Evolutionary conservation across 2,888 invertebrate species (phyloP), one percentile per base, ranked within the genome.

Genomic region (Chirona hameri): DNA sequence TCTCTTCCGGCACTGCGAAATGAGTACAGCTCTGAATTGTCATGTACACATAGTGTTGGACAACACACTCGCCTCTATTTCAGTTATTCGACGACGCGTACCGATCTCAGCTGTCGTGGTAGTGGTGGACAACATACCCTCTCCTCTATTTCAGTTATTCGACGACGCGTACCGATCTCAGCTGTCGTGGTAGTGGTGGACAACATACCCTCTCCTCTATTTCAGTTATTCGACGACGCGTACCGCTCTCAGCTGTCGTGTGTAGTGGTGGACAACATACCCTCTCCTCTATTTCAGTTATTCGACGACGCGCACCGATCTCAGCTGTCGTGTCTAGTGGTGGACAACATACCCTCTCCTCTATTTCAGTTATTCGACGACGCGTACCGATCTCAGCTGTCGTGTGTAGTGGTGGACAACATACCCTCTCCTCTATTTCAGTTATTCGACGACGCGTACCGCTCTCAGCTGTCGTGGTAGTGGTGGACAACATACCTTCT

Each of bases 301-400:
- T n/a, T n/a, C n/a, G n/a, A n/a, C n/a, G n/a, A 99, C 89, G 99
- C 99, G 0, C 98, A 99, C 90, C 96, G 98, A 87, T 99, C 99
- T 0, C 94, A 93, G 60, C 90, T 98, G 84, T 98, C 98, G 86
- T 98, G 98, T 88, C 95, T 99, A 87, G 90, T 99, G 84, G 95
- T 99, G 82, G 99, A 99, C 89, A 98, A 99, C 88, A 95, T 99
- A n/a, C n/a, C n/a, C n/a, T n/a, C n/a, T n/a, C n/a, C n/a, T n/a
- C n/a, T n/a, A n/a, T n/a, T n/a, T n/a, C 87, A 96, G 95, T 92
- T 97, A 84, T 99, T 99, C 89, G 99, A 99, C 88, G 99, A 99
- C 89, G 99, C 99, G 0, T 98, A 99, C 90, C 96, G 98, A 87
- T 99, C 99, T 0, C 94, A 93, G 60, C 90, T 98, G 84, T 98